Base-by-base conservation (phyloP, 2,113 vertebrate genomes). In the Phycodurus eques region DNA sequence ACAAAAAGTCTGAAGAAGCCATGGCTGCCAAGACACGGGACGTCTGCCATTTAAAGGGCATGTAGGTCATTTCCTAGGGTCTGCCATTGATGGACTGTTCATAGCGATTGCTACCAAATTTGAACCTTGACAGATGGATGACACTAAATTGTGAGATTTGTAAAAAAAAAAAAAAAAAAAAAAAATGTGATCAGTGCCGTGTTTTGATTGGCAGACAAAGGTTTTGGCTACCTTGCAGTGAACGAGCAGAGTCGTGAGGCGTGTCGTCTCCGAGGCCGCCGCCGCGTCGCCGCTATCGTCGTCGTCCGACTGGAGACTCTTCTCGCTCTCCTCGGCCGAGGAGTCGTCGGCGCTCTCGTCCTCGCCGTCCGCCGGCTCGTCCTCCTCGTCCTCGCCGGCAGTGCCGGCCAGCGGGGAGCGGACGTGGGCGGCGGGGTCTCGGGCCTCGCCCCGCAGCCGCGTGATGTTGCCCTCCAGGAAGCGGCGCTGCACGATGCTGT, bases 401-500 rank as follows among this genome's bases (percentile, higher is more conserved):
- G 71, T 88, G 82, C 94, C 93, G 2, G 88, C 92, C 66, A 92
- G 87, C 0, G 95, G 93, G 31, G 94, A 94, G 1, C 86, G 93
- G n/a, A 92, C 83, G 51, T 84, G 70, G 62, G 77, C 46, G 56
- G 76, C 47, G 66, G 71, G 70, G 80, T 92, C 93, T 33, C 79
- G 88, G 67, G 87, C 88, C 76, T 94, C 92, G 0, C 90, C 87
- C 2, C 89, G 88, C 61, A 95, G 87, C 78, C 89, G 89, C 1
- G 90, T 92, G 77, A 95, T 93, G 85, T 93, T 96, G 44, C 94
- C 95, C 84, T 95, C 95, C 79, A 96, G 78, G 77, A 98, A 93
- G 76, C 95, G 95, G 12, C 96, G 92, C 87, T 98, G 96, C 71
- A 98, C 94, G 71, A 98, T 95, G 1, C 90, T 95, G 80, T 95